phyloP scores from a whole-genome alignment of 2,797 vertebrate species.

The Artibeus lituratus region DNA sequence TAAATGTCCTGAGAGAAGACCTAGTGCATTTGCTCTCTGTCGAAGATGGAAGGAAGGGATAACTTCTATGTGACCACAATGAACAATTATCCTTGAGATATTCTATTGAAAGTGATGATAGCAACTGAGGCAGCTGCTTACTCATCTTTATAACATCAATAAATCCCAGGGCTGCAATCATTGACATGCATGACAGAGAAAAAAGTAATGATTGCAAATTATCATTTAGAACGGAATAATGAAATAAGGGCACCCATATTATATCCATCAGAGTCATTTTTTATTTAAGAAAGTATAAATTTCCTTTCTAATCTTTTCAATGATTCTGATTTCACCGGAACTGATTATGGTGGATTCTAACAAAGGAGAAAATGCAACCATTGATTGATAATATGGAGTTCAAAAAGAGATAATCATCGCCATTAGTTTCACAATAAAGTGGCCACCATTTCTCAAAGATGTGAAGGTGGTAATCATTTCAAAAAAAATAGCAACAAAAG shows the following conservation, averaged over 20 bases:
- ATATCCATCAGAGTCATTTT: neutral
- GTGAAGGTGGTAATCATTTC: neutral
- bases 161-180: neutral
- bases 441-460: constrained; percentile 10
- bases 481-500: neutral
- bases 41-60: neutral
- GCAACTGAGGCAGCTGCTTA: constrained; percentile 40
- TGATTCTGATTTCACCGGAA: neutral
- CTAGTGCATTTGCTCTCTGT: neutral
- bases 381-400: neutral
- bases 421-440: constrained; percentile 37
- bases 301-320: constrained; percentile 25
- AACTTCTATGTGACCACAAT: neutral
- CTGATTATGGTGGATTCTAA: neutral
- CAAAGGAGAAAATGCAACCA: neutral
- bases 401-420: neutral
- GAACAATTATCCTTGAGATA: neutral
- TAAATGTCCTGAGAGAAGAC: neutral
- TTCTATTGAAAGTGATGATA: constrained; percentile 38
- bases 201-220: constrained; percentile 4
- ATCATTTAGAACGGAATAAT: neutral
- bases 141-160: neutral
- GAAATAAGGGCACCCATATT: neutral
- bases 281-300: neutral
- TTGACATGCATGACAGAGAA: neutral